Conservation (phyloP, 1,140 invertebrate genomes). For the Drosophila insularis region DNA sequence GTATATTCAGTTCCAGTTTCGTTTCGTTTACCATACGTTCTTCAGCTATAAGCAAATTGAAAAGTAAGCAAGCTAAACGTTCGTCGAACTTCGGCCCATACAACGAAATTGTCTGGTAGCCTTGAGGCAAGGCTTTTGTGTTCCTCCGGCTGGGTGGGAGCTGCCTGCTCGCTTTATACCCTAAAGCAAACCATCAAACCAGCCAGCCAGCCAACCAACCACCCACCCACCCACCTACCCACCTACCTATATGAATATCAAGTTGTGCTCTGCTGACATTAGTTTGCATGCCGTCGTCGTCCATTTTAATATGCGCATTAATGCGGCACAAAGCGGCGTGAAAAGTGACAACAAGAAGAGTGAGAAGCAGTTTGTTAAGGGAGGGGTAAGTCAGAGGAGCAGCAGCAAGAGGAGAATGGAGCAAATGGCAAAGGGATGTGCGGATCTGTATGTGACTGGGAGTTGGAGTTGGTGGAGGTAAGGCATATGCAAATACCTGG, state of each 20-base stretch:
- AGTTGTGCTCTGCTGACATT: constrained; percentile 53
- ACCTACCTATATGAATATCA: constrained; percentile 32
- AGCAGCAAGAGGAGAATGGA: neutral
- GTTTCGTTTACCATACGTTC: neutral
- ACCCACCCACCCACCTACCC: neutral
- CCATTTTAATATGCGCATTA: constrained; percentile 76
- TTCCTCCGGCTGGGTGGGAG: constrained; percentile 2
- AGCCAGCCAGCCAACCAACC: neutral
- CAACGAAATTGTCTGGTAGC: constrained; percentile 55
- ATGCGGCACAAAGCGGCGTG: constrained; percentile 70
- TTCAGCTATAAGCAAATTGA: constrained; percentile 47
- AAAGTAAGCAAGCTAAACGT: constrained; percentile 77
- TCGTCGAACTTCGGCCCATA: constrained; percentile 53
- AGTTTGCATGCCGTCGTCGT: constrained; percentile 51
- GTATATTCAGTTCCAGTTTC: neutral
- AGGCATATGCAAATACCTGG: constrained; percentile 62
- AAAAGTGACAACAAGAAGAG: constrained; percentile 59
- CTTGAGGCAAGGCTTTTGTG: constrained; percentile 61
- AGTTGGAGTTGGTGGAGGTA: constrained; percentile 8
- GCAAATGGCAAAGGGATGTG: constrained; percentile 1
- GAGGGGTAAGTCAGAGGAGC: neutral
- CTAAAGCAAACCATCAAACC: neutral
- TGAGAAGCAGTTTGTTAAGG: constrained; percentile 5
- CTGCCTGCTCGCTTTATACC: neutral
- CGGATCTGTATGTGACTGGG: neutral